phyloP scores from a whole-genome alignment of 2,888 invertebrate genomes.

The Mellilla xanthometata region DNA sequence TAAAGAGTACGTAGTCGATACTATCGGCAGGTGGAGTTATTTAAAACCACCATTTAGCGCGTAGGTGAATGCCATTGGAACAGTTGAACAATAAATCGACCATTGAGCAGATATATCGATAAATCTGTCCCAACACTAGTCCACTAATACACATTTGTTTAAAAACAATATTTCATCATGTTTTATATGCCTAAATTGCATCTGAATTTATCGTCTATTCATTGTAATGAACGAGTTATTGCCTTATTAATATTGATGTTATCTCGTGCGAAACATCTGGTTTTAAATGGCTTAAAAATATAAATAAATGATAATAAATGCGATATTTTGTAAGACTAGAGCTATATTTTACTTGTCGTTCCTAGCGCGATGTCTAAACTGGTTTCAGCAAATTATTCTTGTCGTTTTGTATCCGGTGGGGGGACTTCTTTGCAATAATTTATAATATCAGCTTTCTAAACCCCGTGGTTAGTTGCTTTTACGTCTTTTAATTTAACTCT shows the following conservation, averaged over 20 bases:
- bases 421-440: slow-evolving; percentile 62
- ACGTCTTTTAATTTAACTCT: slow-evolving; percentile 14
- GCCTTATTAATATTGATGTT: slow-evolving; percentile 53
- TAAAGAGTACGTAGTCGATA: slow-evolving; percentile 53
- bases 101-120: slow-evolving; percentile 57
- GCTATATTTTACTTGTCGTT: slow-evolving; percentile 30
- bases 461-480: slow-evolving; percentile 42
- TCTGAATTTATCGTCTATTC: slow-evolving; percentile 23
- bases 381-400: slow-evolving; percentile 66
- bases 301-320: slow-evolving; percentile 23
- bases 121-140: slow-evolving; percentile 49
- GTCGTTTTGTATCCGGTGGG: slow-evolving; percentile 59
- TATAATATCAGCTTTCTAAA: slow-evolving; percentile 67
- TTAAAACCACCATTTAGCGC: slow-evolving; percentile 51
- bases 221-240: slow-evolving; percentile 26
- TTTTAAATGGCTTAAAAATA: slow-evolving; percentile 34
- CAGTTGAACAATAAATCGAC: slow-evolving; percentile 61
- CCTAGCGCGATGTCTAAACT: slow-evolving; percentile 42
- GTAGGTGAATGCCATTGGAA: slow-evolving; percentile 53
- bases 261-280: slow-evolving; percentile 55
- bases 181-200: slow-evolving; percentile 32
- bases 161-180: slow-evolving; percentile 36
- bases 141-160: slow-evolving; percentile 24
- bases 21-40: slow-evolving; percentile 53
- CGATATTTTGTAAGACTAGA: slow-evolving; percentile 37